phyloP scores from a whole-genome alignment of 2,797 vertebrate species.

The Petrocephalus schoutedeni region DNA sequence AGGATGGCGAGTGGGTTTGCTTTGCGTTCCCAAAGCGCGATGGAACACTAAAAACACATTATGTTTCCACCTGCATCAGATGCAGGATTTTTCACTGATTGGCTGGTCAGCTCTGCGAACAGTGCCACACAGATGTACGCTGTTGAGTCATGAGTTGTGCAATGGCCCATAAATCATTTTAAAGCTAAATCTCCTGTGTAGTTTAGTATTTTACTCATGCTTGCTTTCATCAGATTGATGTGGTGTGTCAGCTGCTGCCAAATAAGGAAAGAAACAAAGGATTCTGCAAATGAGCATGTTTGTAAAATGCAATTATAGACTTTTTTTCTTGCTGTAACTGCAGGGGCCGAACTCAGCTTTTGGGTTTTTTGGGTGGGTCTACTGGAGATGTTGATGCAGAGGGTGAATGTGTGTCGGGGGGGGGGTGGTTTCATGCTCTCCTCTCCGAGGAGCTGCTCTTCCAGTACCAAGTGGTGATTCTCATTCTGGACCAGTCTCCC shows the following conservation, averaged over 20 bases:
- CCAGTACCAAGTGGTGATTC: constrained; percentile 8
- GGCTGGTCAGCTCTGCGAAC: constrained; percentile 14
- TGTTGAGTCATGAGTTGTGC: constrained; percentile 29
- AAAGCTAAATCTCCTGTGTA: constrained; percentile 2
- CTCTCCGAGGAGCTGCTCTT: background rate
- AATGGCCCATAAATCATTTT: constrained; percentile 27
- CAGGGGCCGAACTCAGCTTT: background rate
- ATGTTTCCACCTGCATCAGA: background rate
- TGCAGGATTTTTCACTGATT: constrained; percentile 22
- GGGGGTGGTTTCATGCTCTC: background rate
- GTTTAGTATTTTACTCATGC: constrained; percentile 20
- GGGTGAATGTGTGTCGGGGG: background rate
- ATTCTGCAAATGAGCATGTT: background rate
- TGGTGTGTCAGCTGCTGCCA: background rate
- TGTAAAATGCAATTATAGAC: constrained; percentile 13
- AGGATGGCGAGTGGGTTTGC: background rate
- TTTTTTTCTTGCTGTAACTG: background rate
- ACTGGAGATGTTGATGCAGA: background rate
- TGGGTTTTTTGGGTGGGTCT: background rate
- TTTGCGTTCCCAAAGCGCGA: background rate
- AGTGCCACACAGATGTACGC: constrained; percentile 7
- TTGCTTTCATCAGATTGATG: constrained; percentile 23
- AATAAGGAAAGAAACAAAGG: constrained; percentile 21
- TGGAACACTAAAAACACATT: constrained; percentile 18
- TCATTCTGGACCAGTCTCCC: constrained; percentile 14